Evolutionary conservation across 2,113 vertebrate species (phyloP).

Genomic region (Morone chrysops): DNA sequence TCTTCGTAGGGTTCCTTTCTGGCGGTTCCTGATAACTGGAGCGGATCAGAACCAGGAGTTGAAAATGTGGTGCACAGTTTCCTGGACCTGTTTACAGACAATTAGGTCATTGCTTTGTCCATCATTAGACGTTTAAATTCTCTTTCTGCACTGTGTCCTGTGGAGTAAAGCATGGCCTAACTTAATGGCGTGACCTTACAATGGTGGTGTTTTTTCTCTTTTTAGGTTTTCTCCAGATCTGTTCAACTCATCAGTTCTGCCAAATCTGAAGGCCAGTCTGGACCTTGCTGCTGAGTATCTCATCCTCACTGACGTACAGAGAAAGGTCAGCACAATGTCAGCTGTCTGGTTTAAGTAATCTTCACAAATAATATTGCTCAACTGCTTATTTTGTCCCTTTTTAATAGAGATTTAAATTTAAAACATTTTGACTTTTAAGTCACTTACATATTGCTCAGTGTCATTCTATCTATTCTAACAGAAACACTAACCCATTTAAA

Average conservation of each 20-base stretch:
- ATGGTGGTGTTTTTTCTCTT: neutral
- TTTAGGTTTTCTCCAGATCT: conserved; percentile 94
- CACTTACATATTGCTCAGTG: too few species aligned
- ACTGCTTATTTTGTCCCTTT: neutral
- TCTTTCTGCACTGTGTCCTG: neutral
- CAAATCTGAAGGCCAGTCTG: conserved; percentile 94
- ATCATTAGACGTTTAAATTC: neutral
- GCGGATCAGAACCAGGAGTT: conserved; percentile 97
- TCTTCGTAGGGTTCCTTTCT: conserved; percentile 92
- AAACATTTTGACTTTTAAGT: neutral
- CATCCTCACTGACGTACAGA: conserved; percentile 95
- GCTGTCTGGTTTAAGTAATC: neutral
- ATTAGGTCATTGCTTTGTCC: conserved; percentile 83
- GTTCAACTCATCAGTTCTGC: conserved; percentile 89
- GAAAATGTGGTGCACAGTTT: conserved; percentile 99
- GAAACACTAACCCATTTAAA: neutral
- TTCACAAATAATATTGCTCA: neutral
- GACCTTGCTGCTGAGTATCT: conserved; percentile 95
- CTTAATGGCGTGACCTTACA: too few species aligned
- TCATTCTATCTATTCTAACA: neutral
- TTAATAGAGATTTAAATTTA: neutral
- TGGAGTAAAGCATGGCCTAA: neutral
- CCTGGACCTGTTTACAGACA: conserved; percentile 97
- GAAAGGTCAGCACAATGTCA: conserved; percentile 87
- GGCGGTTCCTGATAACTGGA: conserved; percentile 97